phyloP scores from a whole-genome alignment of 2,888 invertebrate genomes.

The Agonopterix alstromeriana region DNA sequence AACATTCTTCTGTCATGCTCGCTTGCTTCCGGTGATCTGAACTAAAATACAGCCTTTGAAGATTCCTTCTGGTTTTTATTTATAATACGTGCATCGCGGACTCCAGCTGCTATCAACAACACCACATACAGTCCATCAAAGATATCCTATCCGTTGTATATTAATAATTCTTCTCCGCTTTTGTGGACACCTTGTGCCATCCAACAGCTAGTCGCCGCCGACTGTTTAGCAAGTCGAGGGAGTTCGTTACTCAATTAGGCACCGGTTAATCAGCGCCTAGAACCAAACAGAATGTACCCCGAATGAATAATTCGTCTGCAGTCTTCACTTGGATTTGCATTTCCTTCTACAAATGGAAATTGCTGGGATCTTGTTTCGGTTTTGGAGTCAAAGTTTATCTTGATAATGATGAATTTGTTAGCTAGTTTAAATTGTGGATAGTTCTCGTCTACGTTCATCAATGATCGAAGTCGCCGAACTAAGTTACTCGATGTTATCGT shows the following conservation, averaged over 20 bases:
- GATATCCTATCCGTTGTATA: too few species aligned
- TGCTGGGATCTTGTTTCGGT: constrained; percentile 3
- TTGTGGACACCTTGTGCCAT: neutral
- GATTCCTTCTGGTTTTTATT: too few species aligned
- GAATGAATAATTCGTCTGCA: constrained; percentile 37
- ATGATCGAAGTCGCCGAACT: too few species aligned
- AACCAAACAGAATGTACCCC: constrained; percentile 56
- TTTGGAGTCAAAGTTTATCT: neutral
- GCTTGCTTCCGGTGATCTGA: too few species aligned
- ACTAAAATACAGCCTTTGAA: too few species aligned
- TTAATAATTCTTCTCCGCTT: neutral
- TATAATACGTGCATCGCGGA: too few species aligned
- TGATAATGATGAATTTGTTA: neutral
- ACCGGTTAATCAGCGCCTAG: constrained; percentile 62
- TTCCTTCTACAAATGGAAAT: constrained; percentile 11
- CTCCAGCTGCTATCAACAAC: too few species aligned
- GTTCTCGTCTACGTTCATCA: too few species aligned
- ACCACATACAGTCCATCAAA: too few species aligned
- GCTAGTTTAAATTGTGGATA: neutral
- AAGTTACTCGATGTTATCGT: too few species aligned
- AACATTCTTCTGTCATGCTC: too few species aligned
- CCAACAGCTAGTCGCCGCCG: neutral
- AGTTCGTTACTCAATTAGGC: constrained; percentile 70
- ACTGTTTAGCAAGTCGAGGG: constrained; percentile 60
- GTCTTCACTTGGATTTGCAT: constrained; percentile 18